A percentile compares a stretch with the other conserved stretches of the same genome.
Evolutionary conservation across 2,797 vertebrate species (phyloP).

Genomic region (Enteromius unitaeniatus): DNA sequence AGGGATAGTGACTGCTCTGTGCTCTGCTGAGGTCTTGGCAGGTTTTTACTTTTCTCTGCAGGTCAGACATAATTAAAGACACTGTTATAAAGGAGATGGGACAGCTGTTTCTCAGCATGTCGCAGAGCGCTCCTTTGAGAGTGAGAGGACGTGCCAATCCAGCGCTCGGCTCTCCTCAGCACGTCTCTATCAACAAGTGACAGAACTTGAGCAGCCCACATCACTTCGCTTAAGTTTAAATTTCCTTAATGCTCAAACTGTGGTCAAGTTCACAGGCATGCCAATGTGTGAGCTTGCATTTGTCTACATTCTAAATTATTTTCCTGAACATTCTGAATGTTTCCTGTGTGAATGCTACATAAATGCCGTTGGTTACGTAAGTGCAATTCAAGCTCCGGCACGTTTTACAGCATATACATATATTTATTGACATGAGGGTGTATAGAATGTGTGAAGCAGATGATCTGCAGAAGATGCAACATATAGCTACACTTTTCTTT

Average conservation of each 20-base stretch:
- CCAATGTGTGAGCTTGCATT: conserved; percentile 5
- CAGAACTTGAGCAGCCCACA: conserved; percentile 9
- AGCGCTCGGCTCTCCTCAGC: background rate
- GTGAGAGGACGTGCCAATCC: conserved; percentile 4
- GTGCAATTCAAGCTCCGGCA: background rate
- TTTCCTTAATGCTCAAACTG: background rate
- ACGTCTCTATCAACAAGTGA: conserved; percentile 40
- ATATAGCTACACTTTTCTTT: background rate
- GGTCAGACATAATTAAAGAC: conserved; percentile 45
- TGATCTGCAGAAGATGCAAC: background rate
- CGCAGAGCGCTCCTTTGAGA: background rate
- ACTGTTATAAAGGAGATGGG: conserved; percentile 34
- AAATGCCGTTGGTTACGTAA: background rate
- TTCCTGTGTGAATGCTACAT: conserved; percentile 1
- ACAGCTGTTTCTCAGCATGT: conserved; percentile 48
- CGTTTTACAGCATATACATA: background rate
- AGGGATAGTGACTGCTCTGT: background rate
- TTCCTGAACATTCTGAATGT: background rate
- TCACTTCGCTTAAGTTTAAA: background rate
- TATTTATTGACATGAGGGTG: background rate
- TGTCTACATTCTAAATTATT: background rate
- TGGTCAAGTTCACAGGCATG: background rate
- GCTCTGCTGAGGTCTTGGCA: conserved; percentile 8
- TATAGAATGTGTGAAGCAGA: background rate
- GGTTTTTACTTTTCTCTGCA: conserved; percentile 29